Base-by-base conservation (phyloP, 2,797 vertebrate genomes). In the Bradypodion ventrale region DNA sequence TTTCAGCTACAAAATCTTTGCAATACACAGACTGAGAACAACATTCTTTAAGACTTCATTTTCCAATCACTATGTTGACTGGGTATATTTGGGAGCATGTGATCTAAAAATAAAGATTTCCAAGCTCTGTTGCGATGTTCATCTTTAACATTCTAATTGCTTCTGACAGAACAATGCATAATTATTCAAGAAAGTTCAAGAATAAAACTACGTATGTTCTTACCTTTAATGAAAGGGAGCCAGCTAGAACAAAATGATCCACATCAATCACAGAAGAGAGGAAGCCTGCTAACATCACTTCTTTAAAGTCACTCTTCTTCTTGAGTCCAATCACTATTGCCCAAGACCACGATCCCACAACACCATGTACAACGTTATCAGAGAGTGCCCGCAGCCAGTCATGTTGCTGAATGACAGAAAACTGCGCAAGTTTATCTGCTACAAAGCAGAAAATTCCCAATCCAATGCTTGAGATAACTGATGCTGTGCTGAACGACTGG, bases 301-400 rank as follows among this genome's bases (percentile, higher is more conserved):
- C 98, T 82, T 97, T 97, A 85, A 98, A 91, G 88, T 99, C 97
- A 37, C 97, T 98, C 94, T 95, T 98, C 93, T 98, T 99, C 93
- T 96, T 96, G 78, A 98, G 94, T 85, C 98, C 98, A 62, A 96
- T 96, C 69, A 99, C 97, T 37, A 98, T 95, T 0, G 98, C 98
- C 98, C 98, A 99, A 0, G 98, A 98, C 98, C 98, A 99, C 94
- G 98, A 95, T 69, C 98, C 98, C 25, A 99, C 96, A 63, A 97
- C 63, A 0, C 97, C 97, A 0, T 99, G 98, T 1, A 97, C 96
- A 1, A 96, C 95, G 44, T 98, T 99, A 94, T 99, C 98, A 70
- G 97, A 93, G 29, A 96, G 86, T 0, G 98, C 98, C 2, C 97
- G 96, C 80, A 98, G 95, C 98, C 98, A 99, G 90, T 97, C 92